Evolutionary conservation across 2,888 invertebrate species (phyloP).

Genomic region (Cerastis leucographa): DNA sequence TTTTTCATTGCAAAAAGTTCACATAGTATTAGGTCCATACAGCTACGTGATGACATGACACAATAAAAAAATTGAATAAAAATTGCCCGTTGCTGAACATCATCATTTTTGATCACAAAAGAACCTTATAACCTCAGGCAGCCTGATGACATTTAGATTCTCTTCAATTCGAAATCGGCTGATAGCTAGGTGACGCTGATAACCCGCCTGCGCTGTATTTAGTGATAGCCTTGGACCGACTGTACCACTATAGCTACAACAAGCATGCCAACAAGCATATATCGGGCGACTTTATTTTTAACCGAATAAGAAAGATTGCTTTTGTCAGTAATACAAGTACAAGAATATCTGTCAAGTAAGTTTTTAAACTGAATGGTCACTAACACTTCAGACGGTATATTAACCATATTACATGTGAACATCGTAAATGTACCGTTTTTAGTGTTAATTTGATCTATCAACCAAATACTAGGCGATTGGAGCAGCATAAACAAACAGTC

Average conservation of each 20-base stretch:
- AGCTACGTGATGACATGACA: neutral
- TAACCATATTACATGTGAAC: no score
- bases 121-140: neutral
- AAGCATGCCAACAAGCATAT: constrained; percentile 28
- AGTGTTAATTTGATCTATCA: no score
- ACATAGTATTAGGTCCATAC: no score
- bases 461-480: neutral
- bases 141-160: no score
- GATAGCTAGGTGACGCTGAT: constrained; percentile 51
- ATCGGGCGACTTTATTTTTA: constrained; percentile 8
- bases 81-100: neutral
- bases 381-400: no score
- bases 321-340: no score
- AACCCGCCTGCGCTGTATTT: constrained; percentile 46
- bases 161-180: constrained; percentile 9
- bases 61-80: no score
- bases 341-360: neutral
- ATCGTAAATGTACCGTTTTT: no score
- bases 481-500: no score
- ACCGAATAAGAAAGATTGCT: neutral
- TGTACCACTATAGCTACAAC: constrained; percentile 1
- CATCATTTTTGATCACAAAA: no score
- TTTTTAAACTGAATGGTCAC: no score
- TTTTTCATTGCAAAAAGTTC: no score
- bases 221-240: constrained; percentile 53